Evolutionary conservation across 2,797 vertebrate genomes (phyloP), one percentile per base, ranked within the genome.

Genomic region (Hippoglossus hippoglossus): DNA sequence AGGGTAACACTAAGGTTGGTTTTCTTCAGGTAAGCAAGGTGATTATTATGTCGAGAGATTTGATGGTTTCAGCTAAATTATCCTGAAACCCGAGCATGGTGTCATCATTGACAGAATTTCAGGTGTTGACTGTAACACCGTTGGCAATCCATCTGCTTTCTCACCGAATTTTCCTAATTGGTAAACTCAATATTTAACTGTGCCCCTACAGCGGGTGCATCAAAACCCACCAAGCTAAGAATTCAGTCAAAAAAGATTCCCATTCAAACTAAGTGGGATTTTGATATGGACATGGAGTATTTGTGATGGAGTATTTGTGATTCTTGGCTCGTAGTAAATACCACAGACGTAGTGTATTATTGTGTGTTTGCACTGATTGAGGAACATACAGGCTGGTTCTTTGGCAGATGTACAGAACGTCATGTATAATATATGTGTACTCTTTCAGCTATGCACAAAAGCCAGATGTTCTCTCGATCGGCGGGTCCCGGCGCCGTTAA

Each of bases 401-500:
- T 91, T 94, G 94, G 91, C 94, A 94, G 90, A 91, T 90, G 90
- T 87, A 90, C 90, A 94, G 87, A 87, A 73, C 76, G 64, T 93
- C 92, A 95, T 95, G 85, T 94, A 94, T 95, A 92, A 95, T 94
- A 92, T 85, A 95, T 93, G 85, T 79, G 84, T 50, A 74, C 81
- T 90, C 85, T 87, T 92, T 94, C 91, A 93, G 91, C 86, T 92
- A 91, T 93, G 92, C 93, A 93, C 89, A 90, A 93, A 93, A 94
- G 92, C 92, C 94, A 95, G 93, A 93, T 95, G 94, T 94, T 94
- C 89, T 49, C 78, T 89, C 89, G 72, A 87, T 91, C 82, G 80
- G 79, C 59, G 71, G 75, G 83, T 89, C 86, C 82, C 82, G 12
- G 66, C 12, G 73, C 88, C 86, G 87, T 80, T 90, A 93, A 91